A percentile compares a stretch with the other conserved stretches of the same genome.
These are phyloP conservation scores for Pissodes strobi DNA, from an alignment of 1,140 invertebrate species.

Conservation along the genomic window DNA sequence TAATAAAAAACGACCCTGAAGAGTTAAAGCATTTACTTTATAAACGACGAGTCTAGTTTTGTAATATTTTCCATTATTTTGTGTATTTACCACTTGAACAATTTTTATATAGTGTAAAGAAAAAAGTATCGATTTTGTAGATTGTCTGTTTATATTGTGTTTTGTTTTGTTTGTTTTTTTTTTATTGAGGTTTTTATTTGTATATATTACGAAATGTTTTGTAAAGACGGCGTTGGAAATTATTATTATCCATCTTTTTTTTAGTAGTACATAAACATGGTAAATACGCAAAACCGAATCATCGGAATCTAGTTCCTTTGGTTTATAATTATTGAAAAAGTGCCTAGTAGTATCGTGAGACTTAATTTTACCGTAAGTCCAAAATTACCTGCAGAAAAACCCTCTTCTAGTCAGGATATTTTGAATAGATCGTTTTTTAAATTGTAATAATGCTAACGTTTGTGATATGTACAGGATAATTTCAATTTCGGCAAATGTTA, in stretches of 20 bases:
- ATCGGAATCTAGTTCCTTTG: too few species aligned
- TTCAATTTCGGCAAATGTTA: constrained; percentile 6
- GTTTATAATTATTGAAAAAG: constrained; percentile 13
- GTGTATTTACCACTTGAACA: constrained; percentile 5
- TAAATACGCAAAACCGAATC: too few species aligned
- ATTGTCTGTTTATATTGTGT: constrained; percentile 17
- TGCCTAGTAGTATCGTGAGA: constrained; percentile 18
- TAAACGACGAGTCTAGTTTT: too few species aligned
- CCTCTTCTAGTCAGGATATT: not conserved
- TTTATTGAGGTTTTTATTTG: constrained; percentile 9
- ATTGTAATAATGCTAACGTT: not conserved
- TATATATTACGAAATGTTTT: too few species aligned
- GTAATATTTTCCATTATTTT: too few species aligned
- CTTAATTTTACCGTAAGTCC: not conserved
- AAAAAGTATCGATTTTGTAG: too few species aligned
- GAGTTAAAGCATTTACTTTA: too few species aligned
- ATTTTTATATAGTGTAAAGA: too few species aligned
- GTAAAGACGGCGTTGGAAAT: too few species aligned
- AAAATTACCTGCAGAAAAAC: constrained; percentile 8
- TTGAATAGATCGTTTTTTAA: constrained; percentile 12
- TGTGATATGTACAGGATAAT: constrained; percentile 28
- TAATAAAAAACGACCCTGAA: too few species aligned
- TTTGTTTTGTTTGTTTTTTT: not conserved
- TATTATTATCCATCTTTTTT: too few species aligned
- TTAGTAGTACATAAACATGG: too few species aligned